phyloP scores from a whole-genome alignment of 1,140 invertebrate species.

The Triops cancriformis region DNA sequence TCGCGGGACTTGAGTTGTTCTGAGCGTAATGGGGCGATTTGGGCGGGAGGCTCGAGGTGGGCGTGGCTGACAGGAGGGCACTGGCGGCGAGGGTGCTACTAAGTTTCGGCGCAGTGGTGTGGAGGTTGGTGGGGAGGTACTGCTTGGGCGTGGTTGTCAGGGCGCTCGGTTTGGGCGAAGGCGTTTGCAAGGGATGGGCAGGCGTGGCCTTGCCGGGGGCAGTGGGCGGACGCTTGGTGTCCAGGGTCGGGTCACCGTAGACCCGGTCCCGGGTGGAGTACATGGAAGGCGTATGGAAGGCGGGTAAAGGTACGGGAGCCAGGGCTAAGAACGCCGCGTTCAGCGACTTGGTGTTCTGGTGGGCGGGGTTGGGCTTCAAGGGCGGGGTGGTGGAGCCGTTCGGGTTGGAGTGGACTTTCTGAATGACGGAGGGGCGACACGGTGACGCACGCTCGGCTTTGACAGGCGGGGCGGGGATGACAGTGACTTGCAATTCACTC shows the following conservation, averaged over 20 bases:
- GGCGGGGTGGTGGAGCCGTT: slow-evolving; percentile 3
- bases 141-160: not conserved
- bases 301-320: slow-evolving; percentile 16
- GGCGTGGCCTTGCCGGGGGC: not conserved
- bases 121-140: not conserved
- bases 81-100: not conserved
- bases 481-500: slow-evolving; percentile 12
- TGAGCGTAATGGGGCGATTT: not conserved
- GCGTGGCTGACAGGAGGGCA: not conserved
- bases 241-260: slow-evolving; percentile 24
- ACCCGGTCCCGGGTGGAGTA: slow-evolving; percentile 15
- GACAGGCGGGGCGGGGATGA: not conserved
- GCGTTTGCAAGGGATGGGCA: not conserved
- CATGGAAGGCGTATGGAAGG: slow-evolving; percentile 25
- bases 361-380: slow-evolving; percentile 3
- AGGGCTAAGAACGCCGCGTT: slow-evolving; percentile 17
- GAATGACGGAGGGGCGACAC: slow-evolving; percentile 23
- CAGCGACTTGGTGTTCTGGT: not conserved
- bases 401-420: not conserved
- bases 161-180: slow-evolving; percentile 10
- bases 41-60: not conserved
- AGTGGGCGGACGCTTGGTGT: slow-evolving; percentile 11
- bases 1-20: not conserved
- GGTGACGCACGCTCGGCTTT: not conserved
- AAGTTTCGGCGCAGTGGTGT: not conserved